Evolutionary conservation across 1,140 invertebrate genomes (phyloP), one percentile per base, ranked within the genome.

Genomic region (Drosophila sulfurigaster): DNA sequence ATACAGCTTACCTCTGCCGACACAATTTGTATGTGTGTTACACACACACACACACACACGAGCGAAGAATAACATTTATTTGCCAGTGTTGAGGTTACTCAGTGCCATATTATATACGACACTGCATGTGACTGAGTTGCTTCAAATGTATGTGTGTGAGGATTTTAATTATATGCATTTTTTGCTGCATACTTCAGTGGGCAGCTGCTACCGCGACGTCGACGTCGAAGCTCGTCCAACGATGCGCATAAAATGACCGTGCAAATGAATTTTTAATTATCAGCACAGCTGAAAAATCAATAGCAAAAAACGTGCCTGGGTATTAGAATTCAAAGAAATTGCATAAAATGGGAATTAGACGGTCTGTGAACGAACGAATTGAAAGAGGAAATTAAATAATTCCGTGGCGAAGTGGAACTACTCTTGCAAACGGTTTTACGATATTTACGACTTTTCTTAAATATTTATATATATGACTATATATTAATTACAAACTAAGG

Each of bases 261-360:
- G 68, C 75, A 88, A 88, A 89, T 88, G 81, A 89, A 89, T 89
- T 90, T 88, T 88, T 88, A 88, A 88, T 88, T 88, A 88, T 89
- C 82, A 77, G 57, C 70, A 72, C 41, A 54, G 64, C 30, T 25
- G 58, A 38, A 88, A 86, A 86, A 86, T 88, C 83, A 86, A 86
- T 86, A 88, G 48, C 38, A 56, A 54, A 58, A 51, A 58, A 51
- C 64, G 75, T 69, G 64, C 51, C 38, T 32, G 11, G 20, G 52
- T 58, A 83, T 81, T 85, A 71, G 81, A 64, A 75, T 65, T 63
- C 57, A 64, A 73, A 43, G 41, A 48, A 58, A 59, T 43, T 64
- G 58, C n/a, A 69, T 28, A 43, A 63, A 69, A 62, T 54, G 5
- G 8, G 25, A 38, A 51, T 66, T 6, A 25, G 62, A 43, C 43